Conservation (phyloP, 2,888 invertebrate genomes). For the Agrochola lychnidis region DNA sequence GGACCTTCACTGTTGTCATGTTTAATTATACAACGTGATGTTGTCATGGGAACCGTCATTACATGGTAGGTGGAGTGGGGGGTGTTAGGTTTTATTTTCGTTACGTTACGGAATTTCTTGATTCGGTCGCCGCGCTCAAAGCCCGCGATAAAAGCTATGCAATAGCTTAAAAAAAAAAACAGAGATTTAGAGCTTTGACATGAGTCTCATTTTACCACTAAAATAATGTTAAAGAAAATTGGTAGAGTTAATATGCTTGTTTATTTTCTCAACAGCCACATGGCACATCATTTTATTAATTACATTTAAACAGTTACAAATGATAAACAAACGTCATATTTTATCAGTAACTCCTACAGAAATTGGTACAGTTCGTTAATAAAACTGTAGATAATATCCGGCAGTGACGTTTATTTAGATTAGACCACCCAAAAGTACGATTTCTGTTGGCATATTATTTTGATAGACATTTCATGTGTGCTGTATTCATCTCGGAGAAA, state of each 20-base stretch:
- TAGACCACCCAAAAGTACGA: constrained; percentile 37
- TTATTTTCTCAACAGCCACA: not conserved
- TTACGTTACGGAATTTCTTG: too few species aligned
- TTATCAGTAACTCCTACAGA: constrained; percentile 23
- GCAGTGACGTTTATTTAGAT: constrained; percentile 29
- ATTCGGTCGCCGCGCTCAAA: too few species aligned
- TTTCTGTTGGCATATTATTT: constrained; percentile 16
- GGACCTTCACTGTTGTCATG: too few species aligned
- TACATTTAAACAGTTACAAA: not conserved
- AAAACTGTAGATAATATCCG: constrained; percentile 40
- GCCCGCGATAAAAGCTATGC: too few species aligned
- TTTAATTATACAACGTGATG: too few species aligned
- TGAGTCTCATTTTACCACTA: not conserved
- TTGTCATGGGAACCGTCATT: too few species aligned
- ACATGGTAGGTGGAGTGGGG: too few species aligned
- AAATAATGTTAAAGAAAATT: not conserved
- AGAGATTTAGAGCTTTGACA: too few species aligned
- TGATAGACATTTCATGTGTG: not conserved
- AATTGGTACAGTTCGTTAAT: constrained; percentile 38
- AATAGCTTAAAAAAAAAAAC: too few species aligned
- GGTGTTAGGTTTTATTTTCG: too few species aligned
- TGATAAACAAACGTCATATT: constrained; percentile 24
- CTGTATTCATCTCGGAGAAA: not conserved
- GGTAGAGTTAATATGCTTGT: not conserved
- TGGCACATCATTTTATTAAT: not conserved